Evolutionary conservation across 2,888 invertebrate genomes (phyloP), one percentile per base, ranked within the genome.

Genomic region (Eristalis pertinax): DNA sequence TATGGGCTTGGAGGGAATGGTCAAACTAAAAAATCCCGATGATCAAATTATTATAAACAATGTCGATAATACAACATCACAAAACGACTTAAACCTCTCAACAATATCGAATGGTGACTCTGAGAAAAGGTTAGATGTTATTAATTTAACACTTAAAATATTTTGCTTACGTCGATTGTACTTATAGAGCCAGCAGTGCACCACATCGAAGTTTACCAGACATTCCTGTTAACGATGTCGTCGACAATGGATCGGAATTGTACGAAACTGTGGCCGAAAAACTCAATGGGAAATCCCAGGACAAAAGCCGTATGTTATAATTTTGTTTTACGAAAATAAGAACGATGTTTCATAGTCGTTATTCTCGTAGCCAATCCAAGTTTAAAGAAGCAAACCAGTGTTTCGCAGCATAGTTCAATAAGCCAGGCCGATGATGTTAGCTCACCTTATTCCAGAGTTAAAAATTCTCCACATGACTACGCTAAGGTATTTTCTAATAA

Each of bases 151-250:
- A 0, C n/a, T 43, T 43, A 43, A n/a, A 43, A 19, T 7, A 15
- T n/a, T 15, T 43, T 19, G 4, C 1, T n/a, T 43, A 43, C n/a
- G 15, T 43, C 5, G 5, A 8, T 8, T 50, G 19, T n/a, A 19
- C 64, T 70, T 84, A 10, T 86, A 94, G 93, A 89, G 92, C 93
- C 8, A 92, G 93, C 75, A 93, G 93, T 56, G 93, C 94, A 32
- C 95, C 89, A 2, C 96, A 97, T 91, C 94, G 97, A 90, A 97
- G 97, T 93, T 94, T 97, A 88, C 97, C 97, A 32, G 97, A 97
- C 92, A 97, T 97, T 90, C 96, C 97, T 10, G 95, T 96, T 35
- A 96, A 95, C 43, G 95, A 95, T 90, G 94, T 94, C 89, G 89
- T 89, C 13, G 97, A 97, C 92, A 97, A 96, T 67, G 95, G 96